phyloP scores from a whole-genome alignment of 2,113 vertebrate species.

The Pyrgilauda ruficollis region DNA sequence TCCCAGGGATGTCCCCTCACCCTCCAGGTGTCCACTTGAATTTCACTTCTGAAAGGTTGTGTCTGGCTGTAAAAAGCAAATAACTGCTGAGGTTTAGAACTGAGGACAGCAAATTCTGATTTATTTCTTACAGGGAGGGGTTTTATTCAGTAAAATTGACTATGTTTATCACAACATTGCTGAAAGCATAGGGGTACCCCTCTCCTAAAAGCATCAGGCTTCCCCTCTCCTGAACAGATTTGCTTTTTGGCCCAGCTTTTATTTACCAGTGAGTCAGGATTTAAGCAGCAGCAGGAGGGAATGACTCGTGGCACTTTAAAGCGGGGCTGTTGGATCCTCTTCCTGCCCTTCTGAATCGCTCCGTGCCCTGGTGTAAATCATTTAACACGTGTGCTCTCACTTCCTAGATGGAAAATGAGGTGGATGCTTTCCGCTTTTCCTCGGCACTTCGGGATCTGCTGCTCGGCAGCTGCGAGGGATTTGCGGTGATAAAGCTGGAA shows the following conservation, averaged over 20 bases:
- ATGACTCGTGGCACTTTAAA: background rate
- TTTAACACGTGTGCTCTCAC: conserved; percentile 30
- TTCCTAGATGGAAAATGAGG: conserved; percentile 51
- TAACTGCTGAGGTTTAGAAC: background rate
- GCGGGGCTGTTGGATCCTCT: background rate
- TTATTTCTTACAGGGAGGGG: rapidly evolving
- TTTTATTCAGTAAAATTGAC: background rate
- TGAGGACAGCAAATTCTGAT: background rate
- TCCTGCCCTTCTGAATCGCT: background rate
- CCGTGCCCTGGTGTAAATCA: background rate
- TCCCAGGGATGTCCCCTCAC: no score
- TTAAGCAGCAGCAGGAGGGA: background rate
- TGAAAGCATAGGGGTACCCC: background rate
- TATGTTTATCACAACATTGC: rapidly evolving
- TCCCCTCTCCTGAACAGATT: background rate
- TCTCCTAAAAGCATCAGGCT: background rate
- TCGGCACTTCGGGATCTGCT: background rate
- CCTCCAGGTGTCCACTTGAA: background rate
- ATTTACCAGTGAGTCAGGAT: background rate
- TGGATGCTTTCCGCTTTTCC: background rate
- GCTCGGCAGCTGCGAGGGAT: background rate
- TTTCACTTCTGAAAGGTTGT: background rate
- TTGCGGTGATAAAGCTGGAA: background rate
- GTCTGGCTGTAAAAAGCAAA: background rate
- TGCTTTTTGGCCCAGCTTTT: background rate